Evolutionary conservation across 2,797 vertebrate genomes (phyloP), one percentile per base, ranked within the genome.

Genomic region (Etheostoma nigrum): DNA sequence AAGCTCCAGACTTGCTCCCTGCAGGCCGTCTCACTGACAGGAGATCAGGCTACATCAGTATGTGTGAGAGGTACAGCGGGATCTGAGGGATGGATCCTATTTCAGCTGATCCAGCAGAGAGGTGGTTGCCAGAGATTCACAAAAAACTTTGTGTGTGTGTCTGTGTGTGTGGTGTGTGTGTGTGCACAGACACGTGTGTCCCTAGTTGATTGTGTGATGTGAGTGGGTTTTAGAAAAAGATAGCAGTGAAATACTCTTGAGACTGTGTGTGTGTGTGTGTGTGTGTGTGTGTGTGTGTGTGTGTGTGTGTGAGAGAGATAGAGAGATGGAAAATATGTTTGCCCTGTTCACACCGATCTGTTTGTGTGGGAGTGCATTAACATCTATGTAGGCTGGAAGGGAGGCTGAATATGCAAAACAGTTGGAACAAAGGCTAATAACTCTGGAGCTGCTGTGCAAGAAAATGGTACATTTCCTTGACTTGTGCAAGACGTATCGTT

Each of bases 331-430:
- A 88, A 95, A 95, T 94, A 94, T 94, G 93, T 93, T 93, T 92
- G 93, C 86, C 94, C 93, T 94, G 93, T 93, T 95, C 91, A 93
- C 93, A 94, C 93, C 91, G 93, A 93, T 95, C 93, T 95, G 94
- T 95, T 95, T 94, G 94, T 94, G 95, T 95, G 94, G 94, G 94
- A 90, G 95, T 94, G 91, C 94, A 95, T 95, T 95, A 95, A 95
- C 94, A 95, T 95, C 89, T 89, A 93, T 85, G 94, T 95, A 94
- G 95, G 94, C 89, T 89, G 92, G 81, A 89, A 86, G 81, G 92
- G 88, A 91, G 91, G 91, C 90, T 88, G 94, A 93, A 95, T 94
- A 95, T 95, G 94, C 92, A 95, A 94, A 95, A 90, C 90, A 85
- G 89, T 89, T 93, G 80, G 86, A 94, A 94, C 93, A 94, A 94